Base-by-base conservation (phyloP, 2,888 invertebrate genomes). In the Cephus sareptanus region DNA sequence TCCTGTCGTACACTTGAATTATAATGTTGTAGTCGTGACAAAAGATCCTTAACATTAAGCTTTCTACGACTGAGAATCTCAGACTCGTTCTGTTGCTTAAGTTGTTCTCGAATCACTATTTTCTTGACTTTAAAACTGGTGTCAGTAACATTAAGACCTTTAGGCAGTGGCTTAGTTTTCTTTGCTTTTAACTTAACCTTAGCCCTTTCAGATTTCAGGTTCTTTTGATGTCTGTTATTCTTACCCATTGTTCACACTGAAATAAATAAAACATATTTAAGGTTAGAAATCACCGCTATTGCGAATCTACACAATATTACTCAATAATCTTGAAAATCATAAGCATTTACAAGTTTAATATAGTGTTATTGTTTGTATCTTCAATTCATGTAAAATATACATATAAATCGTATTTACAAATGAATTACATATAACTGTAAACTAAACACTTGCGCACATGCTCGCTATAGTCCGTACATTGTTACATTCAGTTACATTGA, bases 131-230 rank as follows among this genome's bases (percentile, higher is more conserved):
- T 97, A 87, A 98, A 98, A 85, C 95, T 95, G 0, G 97, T 96
- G 90, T 97, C 95, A 0, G 98, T 98, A 6, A 97, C 95, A 93
- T 98, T 98, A 76, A 95, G 94, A 11, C 97, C 97, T 92, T 97
- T 98, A 0, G 96, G 96, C 76, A 98, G 91, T 69, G 86, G 85
- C 34, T 90, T 91, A 0, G 80, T 12, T 87, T 95, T 94, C 91
- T 96, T 94, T 79, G 96, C 95, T 92, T 98, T 98, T 56, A 98
- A 91, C 90, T 98, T 97, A 0, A 96, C 95, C 93, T 98, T 98
- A 0, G 96, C 94, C 89, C 97, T 98, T 90, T 98, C 98, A 0
- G 95, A 94, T 85, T 96, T 96, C 4, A 96, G 92, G 85, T 95
- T 94, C 88, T 96, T 97, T 88, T 96, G 95, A 88, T 96, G 95